Evolutionary conservation across 2,888 invertebrate genomes (phyloP).

Genomic region (Euclidia mi): DNA sequence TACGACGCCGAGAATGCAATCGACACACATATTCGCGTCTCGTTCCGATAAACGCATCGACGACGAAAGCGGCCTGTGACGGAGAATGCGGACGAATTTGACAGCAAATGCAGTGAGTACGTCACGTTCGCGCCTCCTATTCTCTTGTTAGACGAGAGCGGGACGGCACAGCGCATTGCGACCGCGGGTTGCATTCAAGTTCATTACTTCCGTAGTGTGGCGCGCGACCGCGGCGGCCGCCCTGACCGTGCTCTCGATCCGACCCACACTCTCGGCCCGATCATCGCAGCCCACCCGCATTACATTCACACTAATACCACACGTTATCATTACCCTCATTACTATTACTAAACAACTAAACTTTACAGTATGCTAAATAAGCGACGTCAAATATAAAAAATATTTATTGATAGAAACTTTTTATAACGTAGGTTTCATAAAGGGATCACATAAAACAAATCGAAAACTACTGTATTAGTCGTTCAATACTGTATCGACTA

Average conservation of each 20-base stretch:
- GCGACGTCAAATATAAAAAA: too few relatives aligned
- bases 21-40: slow-evolving; percentile 90
- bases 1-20: slow-evolving; percentile 87
- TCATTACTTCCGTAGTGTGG: slow-evolving; percentile 89
- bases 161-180: slow-evolving; percentile 79
- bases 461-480: not conserved
- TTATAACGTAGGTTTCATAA: too few relatives aligned
- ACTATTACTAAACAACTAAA: too few relatives aligned
- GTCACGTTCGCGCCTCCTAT: slow-evolving; percentile 85
- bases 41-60: slow-evolving; percentile 90
- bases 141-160: slow-evolving; percentile 77
- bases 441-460: not conserved
- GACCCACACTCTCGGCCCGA: slow-evolving; percentile 59
- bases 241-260: slow-evolving; percentile 83
- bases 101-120: slow-evolving; percentile 87
- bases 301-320: slow-evolving; percentile 19
- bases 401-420: too few relatives aligned
- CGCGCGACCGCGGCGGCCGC: slow-evolving; percentile 76
- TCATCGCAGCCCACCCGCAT: slow-evolving; percentile 28
- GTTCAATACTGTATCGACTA: not conserved
- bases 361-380: too few relatives aligned
- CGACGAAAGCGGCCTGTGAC: slow-evolving; percentile 89
- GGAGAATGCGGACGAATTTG: slow-evolving; percentile 89
- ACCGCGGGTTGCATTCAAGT: slow-evolving; percentile 88
- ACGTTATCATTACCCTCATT: not conserved